Percentiles rank a stretch among this genome's conserved stretches.
phyloP scores from a whole-genome alignment of 2,113 vertebrate genomes.

The Egretta garzetta region DNA sequence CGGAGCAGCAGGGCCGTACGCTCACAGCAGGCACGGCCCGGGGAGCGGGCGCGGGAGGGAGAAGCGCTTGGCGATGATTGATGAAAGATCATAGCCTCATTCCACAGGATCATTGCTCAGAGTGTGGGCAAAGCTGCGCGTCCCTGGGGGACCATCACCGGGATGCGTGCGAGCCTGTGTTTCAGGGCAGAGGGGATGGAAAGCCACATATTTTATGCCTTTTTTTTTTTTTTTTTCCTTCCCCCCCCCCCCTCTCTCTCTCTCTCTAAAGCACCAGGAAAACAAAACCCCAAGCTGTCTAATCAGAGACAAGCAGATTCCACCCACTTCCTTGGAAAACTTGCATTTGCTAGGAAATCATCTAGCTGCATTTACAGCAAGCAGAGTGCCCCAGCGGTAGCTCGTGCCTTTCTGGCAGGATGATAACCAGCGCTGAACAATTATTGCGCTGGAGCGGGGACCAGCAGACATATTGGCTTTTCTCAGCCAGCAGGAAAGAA shows the following conservation, averaged over 20 bases:
- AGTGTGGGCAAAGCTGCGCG: constrained; percentile 56
- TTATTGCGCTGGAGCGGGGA: constrained; percentile 59
- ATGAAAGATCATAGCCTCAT: constrained; percentile 68
- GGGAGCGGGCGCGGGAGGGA: constrained; percentile 1
- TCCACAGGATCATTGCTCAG: constrained; percentile 63
- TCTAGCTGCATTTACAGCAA: constrained; percentile 45
- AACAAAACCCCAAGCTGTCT: constrained; percentile 57
- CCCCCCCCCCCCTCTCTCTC: background rate
- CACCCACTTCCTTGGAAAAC: constrained; percentile 67
- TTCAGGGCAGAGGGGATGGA: constrained; percentile 61
- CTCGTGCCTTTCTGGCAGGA: constrained; percentile 55
- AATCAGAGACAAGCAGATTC: constrained; percentile 66
- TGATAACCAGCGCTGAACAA: constrained; percentile 63
- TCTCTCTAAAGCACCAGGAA: constrained; percentile 55
- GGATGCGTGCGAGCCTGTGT: constrained; percentile 34
- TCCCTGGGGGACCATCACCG: constrained; percentile 54
- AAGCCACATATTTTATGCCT: constrained; percentile 33
- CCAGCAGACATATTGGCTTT: constrained; percentile 72
- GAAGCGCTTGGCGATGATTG: constrained; percentile 46
- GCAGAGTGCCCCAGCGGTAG: constrained; percentile 45
- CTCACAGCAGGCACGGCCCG: background rate
- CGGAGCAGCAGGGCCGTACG: accelerated
- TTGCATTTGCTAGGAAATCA: constrained; percentile 62
- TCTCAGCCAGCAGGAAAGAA: constrained; percentile 66
- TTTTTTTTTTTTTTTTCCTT: background rate